Evolutionary conservation across 2,797 vertebrate species (phyloP).

Genomic region (Mormyrops attenuatus): DNA sequence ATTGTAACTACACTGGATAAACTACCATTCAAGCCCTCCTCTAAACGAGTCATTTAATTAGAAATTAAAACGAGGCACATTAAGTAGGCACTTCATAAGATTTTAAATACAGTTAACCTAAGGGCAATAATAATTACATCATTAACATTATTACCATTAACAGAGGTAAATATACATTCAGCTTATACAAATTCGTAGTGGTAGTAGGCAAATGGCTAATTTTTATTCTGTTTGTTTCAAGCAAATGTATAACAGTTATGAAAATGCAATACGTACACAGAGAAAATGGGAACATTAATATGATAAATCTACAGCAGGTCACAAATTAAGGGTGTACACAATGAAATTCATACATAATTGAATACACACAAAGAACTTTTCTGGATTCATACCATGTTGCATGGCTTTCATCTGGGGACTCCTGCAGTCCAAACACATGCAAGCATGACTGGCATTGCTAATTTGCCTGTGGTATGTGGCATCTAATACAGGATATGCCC

Average conservation of each 20-base stretch:
- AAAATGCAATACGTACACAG: background rate
- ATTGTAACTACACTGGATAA: background rate
- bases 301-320: background rate
- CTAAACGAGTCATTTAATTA: background rate
- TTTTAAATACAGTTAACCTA: constrained; percentile 7
- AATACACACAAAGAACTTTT: background rate
- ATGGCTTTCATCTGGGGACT: background rate
- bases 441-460: background rate
- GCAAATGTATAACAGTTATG: background rate
- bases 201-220: background rate
- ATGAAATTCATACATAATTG: background rate
- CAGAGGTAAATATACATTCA: background rate
- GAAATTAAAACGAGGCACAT: background rate
- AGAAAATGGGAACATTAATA: background rate
- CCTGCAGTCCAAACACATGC: background rate
- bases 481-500: background rate
- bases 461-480: background rate
- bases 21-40: background rate
- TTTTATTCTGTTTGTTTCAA: background rate
- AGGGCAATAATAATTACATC: background rate
- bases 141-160: constrained; percentile 6
- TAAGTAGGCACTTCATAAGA: constrained; percentile 5
- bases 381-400: background rate
- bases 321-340: background rate
- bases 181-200: background rate